phyloP scores from a whole-genome alignment of 92 coral and sea anemone genomes.

The Bergia sp. region DNA sequence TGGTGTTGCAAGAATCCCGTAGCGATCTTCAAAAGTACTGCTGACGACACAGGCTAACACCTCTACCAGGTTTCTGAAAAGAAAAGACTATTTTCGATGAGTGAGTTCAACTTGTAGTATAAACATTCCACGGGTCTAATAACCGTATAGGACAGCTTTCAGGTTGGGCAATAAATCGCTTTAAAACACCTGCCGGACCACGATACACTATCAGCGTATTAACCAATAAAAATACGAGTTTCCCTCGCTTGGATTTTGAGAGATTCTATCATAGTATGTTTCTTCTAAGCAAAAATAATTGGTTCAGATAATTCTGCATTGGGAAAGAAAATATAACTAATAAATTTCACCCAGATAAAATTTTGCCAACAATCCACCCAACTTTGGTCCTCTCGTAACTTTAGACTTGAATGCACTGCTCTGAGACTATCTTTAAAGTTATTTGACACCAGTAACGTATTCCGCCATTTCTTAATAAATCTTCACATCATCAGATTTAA shows the following conservation, averaged over 20 bases:
- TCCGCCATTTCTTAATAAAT: conserved; percentile 10
- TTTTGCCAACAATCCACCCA: neutral
- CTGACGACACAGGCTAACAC: neutral
- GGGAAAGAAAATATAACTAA: neutral
- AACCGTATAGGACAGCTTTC: neutral
- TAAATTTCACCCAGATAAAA: neutral
- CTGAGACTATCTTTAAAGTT: neutral
- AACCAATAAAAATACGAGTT: conserved; percentile 22
- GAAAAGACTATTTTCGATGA: neutral
- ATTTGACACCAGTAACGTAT: neutral
- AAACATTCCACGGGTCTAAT: conserved; percentile 14
- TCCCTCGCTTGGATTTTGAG: neutral
- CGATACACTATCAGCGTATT: conserved; percentile 5
- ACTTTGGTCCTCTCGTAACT: neutral
- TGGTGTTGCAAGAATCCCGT: neutral
- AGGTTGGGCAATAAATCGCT: neutral
- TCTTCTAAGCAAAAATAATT: neutral
- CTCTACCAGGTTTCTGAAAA: neutral
- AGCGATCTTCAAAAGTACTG: neutral
- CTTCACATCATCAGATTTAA: conserved; percentile 12
- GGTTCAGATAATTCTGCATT: neutral
- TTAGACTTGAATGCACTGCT: neutral
- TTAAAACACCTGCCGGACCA: conserved; percentile 18
- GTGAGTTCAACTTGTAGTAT: neutral
- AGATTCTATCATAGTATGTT: conserved; percentile 7